Evolutionary conservation across 2,888 invertebrate genomes (phyloP), one percentile per base, ranked within the genome.

Genomic region (Pseudococcus longispinus): DNA sequence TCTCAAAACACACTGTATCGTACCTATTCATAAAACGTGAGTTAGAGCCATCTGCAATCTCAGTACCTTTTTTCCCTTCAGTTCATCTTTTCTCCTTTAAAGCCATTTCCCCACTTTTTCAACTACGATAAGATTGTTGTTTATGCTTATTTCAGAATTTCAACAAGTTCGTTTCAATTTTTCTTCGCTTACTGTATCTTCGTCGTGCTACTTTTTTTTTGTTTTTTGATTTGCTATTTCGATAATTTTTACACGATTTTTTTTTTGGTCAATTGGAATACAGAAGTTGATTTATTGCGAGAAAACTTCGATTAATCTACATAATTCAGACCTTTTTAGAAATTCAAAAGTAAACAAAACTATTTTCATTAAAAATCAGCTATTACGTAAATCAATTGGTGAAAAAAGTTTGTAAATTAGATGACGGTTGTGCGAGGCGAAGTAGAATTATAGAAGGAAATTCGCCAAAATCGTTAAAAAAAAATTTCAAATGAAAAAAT

Each of bases 1-100:
- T 32, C 37, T 37, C 77, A 42, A 42, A 70, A 80, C 37, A 42
- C 20, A 23, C 20, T 15, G 20, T 9, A 42, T 13, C 70, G 26
- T 26, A 37, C 60, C 9, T 70, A 74, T 74, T 20, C 42, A 80
- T 42, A 80, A 80, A 42, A 80, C 42, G n/a, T 9, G 77, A 42
- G 77, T 80, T 80, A 42, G 77, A 80, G 42, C 37, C 77, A 80
- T 80, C 77, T 80, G 42, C 77, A 42, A 42, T 37, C 42, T 42
- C 77, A 20, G 37, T 42, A 42, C 13, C 20, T 80, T 80, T 80
- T 80, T 80, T 6, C 37, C 37, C 37, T 37, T 80, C 37, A 42
- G 77, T 42, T 42, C 20, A 80, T 80, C 74, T 80, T 80, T 42
- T 42, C 42, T 77, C 32, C 42, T 42, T 80, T 20, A 11, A 23